Evolutionary conservation across 1,140 invertebrate genomes (phyloP).

Genomic region (Nasonia giraulti): DNA sequence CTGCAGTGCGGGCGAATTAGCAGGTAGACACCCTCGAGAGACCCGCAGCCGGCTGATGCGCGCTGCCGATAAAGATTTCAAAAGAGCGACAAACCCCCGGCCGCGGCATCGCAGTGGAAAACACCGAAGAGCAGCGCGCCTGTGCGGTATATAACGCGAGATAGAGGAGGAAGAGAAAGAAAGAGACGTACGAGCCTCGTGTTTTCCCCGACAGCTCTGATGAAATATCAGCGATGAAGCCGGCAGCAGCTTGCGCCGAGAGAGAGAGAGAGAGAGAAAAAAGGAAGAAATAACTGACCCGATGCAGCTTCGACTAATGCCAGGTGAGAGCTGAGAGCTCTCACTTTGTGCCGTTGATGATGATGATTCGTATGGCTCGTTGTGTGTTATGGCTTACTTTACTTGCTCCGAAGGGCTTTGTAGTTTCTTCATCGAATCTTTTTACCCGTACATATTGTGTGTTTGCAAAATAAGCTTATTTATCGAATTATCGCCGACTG

Average conservation of each 20-base stretch:
- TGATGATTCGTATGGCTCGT: too few relatives aligned
- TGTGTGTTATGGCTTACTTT: too few relatives aligned
- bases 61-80: slow-evolving; percentile 43
- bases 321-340: background rate
- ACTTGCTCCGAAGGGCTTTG: background rate
- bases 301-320: background rate
- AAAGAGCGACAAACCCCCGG: slow-evolving; percentile 42
- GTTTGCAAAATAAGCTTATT: too few relatives aligned
- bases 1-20: slow-evolving; percentile 42
- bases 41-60: slow-evolving; percentile 6
- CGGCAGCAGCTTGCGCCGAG: background rate
- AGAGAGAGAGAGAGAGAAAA: background rate
- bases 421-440: background rate
- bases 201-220: slow-evolving; percentile 8
- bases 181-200: slow-evolving; percentile 29
- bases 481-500: background rate
- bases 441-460: too few relatives aligned
- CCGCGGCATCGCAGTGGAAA: slow-evolving; percentile 11
- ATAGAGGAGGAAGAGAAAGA: slow-evolving; percentile 2
- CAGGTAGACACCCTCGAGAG: slow-evolving; percentile 42
- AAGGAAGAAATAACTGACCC: slow-evolving; percentile 7
- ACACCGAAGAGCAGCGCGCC: background rate
- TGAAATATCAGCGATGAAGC: background rate
- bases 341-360: background rate
- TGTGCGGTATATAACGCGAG: background rate